Evolutionary conservation across 2,888 invertebrate genomes (phyloP).

Genomic region (Ramazzottius varieornatus): DNA sequence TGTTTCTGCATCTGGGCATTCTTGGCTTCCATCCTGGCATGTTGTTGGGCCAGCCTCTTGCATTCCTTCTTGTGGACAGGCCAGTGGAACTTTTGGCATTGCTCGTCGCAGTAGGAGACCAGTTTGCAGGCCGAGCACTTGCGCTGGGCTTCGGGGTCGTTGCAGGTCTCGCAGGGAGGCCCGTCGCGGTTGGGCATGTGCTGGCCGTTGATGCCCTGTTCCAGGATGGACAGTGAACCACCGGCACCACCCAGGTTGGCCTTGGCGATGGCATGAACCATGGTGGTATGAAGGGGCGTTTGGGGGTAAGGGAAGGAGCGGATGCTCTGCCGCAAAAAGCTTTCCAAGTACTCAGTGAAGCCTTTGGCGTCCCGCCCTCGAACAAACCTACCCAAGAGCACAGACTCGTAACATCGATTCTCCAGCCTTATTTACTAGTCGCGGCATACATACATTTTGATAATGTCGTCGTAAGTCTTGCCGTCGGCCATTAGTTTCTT

Average conservation of each 20-base stretch:
- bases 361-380: constrained; percentile 16
- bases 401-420: too few species aligned
- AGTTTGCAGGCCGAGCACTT: constrained; percentile 21
- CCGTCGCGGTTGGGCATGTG: constrained; percentile 11
- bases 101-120: constrained; percentile 19
- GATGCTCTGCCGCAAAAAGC: constrained; percentile 18
- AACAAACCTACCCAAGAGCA: neutral
- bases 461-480: neutral
- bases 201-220: constrained; percentile 4
- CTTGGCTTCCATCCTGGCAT: neutral
- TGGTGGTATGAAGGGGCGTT: constrained; percentile 13
- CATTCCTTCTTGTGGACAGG: constrained; percentile 16
- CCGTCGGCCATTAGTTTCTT: neutral
- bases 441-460: neutral
- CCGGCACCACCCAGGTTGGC: neutral
- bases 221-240: neutral
- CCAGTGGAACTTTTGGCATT: constrained; percentile 22
- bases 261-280: constrained; percentile 3
- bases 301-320: constrained; percentile 21
- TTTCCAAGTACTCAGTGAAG: constrained; percentile 18
- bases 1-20: neutral
- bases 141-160: constrained; percentile 15
- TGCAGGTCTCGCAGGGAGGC: constrained; percentile 17
- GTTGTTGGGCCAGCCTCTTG: neutral
- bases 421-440: neutral